These are phyloP conservation scores for Callithrix jacchus DNA, from an alignment of 2,113 vertebrate genomes.

Conservation along the genomic window DNA sequence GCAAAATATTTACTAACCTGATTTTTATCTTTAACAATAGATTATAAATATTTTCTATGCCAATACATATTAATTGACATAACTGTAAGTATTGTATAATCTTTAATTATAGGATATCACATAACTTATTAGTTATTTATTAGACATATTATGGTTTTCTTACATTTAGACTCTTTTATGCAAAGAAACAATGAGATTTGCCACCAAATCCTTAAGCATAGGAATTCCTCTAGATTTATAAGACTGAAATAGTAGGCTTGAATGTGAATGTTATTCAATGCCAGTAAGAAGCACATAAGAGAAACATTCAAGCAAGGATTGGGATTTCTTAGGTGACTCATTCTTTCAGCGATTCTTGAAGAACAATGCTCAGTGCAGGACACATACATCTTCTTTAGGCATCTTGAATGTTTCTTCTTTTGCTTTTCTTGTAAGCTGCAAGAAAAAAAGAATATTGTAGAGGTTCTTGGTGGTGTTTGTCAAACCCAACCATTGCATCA, in stretches of 20 bases:
- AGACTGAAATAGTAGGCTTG: not conserved
- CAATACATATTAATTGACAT: not conserved
- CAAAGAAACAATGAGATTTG: not conserved
- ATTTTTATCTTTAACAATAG: not conserved
- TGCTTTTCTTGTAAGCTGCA: not conserved
- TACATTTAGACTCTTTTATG: not conserved
- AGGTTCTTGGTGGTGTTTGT: not conserved
- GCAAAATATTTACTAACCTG: not conserved
- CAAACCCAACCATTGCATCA: not conserved
- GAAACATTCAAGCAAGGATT: not conserved
- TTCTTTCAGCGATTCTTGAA: not conserved
- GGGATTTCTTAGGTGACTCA: not conserved
- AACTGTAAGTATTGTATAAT: not conserved
- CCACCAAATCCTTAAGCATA: not conserved
- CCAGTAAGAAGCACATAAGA: not conserved
- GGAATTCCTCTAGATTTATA: not conserved
- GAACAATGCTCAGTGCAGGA: not conserved
- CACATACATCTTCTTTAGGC: not conserved
- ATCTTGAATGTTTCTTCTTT: not conserved
- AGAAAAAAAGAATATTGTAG: not conserved
- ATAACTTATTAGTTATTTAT: not conserved
- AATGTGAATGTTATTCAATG: not conserved
- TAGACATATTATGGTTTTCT: not conserved
- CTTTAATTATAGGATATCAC: not conserved
- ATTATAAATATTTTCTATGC: not conserved